phyloP scores from a whole-genome alignment of 1,140 invertebrate genomes.

The Latrodectus geometricus region DNA sequence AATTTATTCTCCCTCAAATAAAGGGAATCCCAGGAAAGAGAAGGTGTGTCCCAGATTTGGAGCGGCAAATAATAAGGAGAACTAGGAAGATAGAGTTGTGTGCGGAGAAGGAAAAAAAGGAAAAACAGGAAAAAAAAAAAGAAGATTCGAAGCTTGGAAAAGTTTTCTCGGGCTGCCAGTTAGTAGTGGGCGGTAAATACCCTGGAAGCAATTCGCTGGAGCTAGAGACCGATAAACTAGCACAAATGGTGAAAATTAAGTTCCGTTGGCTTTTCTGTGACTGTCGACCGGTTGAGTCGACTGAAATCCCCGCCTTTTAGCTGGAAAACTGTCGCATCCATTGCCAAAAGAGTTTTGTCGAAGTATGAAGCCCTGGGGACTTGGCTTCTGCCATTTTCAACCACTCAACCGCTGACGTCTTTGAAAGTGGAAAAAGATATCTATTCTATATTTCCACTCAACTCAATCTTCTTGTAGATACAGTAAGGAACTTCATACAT shows the following conservation, averaged over 20 bases:
- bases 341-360: not conserved
- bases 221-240: conserved; percentile 49
- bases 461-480: too few relatives aligned
- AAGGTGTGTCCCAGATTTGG: conserved; percentile 40
- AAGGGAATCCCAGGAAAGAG: conserved; percentile 8
- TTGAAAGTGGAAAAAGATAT: too few relatives aligned
- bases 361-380: not conserved
- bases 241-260: conserved; percentile 60
- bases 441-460: too few relatives aligned
- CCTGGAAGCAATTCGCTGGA: conserved; percentile 48
- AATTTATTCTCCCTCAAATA: conserved; percentile 54
- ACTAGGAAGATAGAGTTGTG: not conserved
- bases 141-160: not conserved
- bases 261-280: conserved; percentile 14
- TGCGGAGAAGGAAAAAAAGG: conserved; percentile 16
- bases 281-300: conserved; percentile 16
- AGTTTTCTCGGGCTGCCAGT: conserved; percentile 36
- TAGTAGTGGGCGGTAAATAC: conserved; percentile 56
- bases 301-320: conserved; percentile 49
- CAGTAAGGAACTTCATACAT: too few relatives aligned
- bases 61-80: conserved; percentile 6
- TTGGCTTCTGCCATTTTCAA: conserved; percentile 20
- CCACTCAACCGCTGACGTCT: not conserved
- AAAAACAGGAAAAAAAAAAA: not conserved
- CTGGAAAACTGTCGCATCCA: not conserved